Percentiles rank a stretch among this genome's conserved stretches.
Evolutionary conservation across 2,888 invertebrate genomes (phyloP).

Genomic region (Erebia palarica): DNA sequence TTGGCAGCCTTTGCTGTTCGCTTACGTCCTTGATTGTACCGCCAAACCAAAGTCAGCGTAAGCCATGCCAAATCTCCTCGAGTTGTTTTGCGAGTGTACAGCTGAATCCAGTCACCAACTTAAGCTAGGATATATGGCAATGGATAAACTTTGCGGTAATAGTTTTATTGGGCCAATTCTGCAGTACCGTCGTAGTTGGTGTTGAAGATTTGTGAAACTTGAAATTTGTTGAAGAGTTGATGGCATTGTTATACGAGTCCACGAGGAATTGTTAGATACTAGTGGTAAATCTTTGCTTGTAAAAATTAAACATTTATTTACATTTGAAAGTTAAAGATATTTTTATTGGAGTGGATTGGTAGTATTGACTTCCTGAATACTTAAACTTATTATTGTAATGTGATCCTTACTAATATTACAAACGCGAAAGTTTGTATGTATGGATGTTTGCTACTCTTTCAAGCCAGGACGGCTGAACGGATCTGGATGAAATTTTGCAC

Average conservation of each 20-base stretch:
- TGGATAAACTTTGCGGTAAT: slow-evolving; percentile 42
- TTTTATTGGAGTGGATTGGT: no score
- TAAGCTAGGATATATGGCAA: slow-evolving; percentile 42
- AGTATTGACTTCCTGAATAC: no score
- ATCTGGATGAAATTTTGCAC: no score
- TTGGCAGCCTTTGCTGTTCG: slow-evolving; percentile 61
- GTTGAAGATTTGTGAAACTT: slow-evolving; percentile 24
- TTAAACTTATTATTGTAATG: no score
- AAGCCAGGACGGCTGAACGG: no score
- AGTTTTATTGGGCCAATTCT: slow-evolving; percentile 39
- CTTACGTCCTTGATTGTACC: slow-evolving; percentile 50
- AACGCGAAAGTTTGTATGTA: no score
- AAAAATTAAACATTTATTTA: neutral
- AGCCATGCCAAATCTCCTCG: slow-evolving; percentile 69
- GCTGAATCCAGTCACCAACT: slow-evolving; percentile 43
- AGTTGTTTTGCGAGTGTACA: slow-evolving; percentile 58
- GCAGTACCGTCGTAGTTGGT: slow-evolving; percentile 25
- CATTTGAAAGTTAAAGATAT: no score
- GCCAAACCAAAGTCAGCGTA: slow-evolving; percentile 64
- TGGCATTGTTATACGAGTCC: neutral
- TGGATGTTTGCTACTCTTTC: no score
- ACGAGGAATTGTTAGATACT: neutral
- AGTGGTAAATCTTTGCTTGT: neutral
- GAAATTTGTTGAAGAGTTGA: neutral
- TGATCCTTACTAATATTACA: no score